Evolutionary conservation across 2,888 invertebrate species (phyloP), one percentile per base, ranked within the genome.

Genomic region (Subacronicta megacephala): DNA sequence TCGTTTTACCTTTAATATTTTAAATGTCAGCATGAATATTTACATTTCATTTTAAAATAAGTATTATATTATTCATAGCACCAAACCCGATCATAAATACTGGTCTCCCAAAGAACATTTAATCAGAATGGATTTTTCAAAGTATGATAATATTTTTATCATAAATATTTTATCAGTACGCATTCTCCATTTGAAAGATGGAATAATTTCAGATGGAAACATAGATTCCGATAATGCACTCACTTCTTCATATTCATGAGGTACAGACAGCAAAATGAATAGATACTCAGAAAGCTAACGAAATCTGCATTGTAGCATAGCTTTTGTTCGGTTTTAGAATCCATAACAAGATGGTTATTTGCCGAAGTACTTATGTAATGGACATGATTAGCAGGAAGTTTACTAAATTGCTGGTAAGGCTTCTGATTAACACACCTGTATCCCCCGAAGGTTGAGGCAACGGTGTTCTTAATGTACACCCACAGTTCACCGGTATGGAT

Each of bases 241-340:
- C 54, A 67, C 62, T 60, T 66, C 62, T 81, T 75, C 72, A 75
- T 78, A 78, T 81, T 81, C 80, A 80, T 73, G 67, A 66, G 38
- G 51, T 52, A 55, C 12, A 4, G 15, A 7, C 7, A 12, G 31
- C 26, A 36, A 42, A 62, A 62, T 0, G 3, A 31, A 42, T 37
- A 33, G 15, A 36, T 52, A n/a, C 33, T 13, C 18, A 15, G 26
- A 26, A 18, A 29, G 23, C 10, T 35, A 35, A 15, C 7, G 17
- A 17, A 4, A 37, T 26, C 26, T 26, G 26, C 26, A 26, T 26
- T 26, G 26, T 26, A 9, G 26, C 4, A 10, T 3, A 26, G 2
- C 2, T 26, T 26, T 10, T 26, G 3, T 26, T 10, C 26, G 2
- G 10, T 10, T 26, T 26, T 26, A 26, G 9, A 10, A 26, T 10